Evolutionary conservation across 2,113 vertebrate species (phyloP), one percentile per base, ranked within the genome.

Genomic region (Gracilinanus agilis): DNA sequence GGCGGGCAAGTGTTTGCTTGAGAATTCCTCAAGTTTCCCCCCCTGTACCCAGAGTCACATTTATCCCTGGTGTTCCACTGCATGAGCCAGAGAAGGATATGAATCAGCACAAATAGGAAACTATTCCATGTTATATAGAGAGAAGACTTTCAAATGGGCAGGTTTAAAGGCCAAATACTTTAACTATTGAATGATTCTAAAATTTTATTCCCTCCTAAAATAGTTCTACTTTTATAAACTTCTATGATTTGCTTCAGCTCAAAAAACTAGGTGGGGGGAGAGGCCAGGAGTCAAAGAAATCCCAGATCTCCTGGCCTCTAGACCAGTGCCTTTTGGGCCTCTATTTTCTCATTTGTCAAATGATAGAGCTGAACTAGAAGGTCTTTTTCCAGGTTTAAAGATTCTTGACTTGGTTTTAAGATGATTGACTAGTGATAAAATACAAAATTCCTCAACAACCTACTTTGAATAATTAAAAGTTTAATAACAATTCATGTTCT

Each of bases 61-160:
- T 90, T 88, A 94, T 3, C 49, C 89, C 95, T 54, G 90, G 94
- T 49, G 93, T 90, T 12, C 91, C n/a, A 93, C 24, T 94, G 93
- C 90, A 92, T 90, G 94, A 92, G 3, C 25, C 61, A 90, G 29
- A n/a, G 53, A 95, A 94, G 90, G 53, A 88, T 27, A 89, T 11
- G 54, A 83, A 89, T 19, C 24, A 95, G 10, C 44, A 90, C 95
- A 83, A 83, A 83, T 3, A 40, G n/a, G 16, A 83, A 83, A 83
- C n/a, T 23, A 40, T 40, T 83, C n/a, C n/a, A 40, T 1, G 34
- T 9, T 40, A 83, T 21, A n/a, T 2, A 40, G 34, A 75, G 34
- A 83, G 23, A 83, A 40, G 34, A 40, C 67, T 75, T 75, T 40
- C 34, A 40, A 40, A 83, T 83, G n/a, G 34, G 9, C n/a, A 19